Evolutionary conservation across 2,888 invertebrate species (phyloP).

Genomic region (Brachypalpus laphriformis): DNA sequence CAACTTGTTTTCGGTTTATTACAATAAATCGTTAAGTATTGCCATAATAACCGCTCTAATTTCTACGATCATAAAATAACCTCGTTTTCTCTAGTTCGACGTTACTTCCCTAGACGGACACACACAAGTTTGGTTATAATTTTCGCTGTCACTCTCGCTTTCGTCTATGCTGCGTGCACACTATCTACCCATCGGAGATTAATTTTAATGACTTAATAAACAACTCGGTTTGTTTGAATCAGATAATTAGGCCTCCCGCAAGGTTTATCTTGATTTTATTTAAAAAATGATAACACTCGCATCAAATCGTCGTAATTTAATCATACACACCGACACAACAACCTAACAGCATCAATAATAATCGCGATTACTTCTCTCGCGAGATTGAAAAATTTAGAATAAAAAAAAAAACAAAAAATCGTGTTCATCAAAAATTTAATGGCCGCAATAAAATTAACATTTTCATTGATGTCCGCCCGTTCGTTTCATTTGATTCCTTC

Average conservation of each 20-base stretch:
- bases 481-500: slow-evolving; percentile 4
- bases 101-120: background rate
- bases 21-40: no score
- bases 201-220: slow-evolving; percentile 58
- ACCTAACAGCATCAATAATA: slow-evolving; percentile 47
- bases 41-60: background rate
- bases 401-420: slow-evolving; percentile 8
- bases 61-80: background rate
- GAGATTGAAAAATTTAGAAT: slow-evolving; percentile 16
- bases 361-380: slow-evolving; percentile 18
- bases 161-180: background rate
- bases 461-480: slow-evolving; percentile 50
- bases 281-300: slow-evolving; percentile 50
- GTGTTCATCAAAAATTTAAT: slow-evolving; percentile 65
- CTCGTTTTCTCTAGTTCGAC: background rate
- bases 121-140: background rate
- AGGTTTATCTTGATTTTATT: slow-evolving; percentile 51
- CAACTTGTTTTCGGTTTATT: no score
- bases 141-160: slow-evolving; percentile 8
- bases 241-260: slow-evolving; percentile 66
- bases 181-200: slow-evolving; percentile 32
- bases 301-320: slow-evolving; percentile 42
- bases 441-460: slow-evolving; percentile 64
- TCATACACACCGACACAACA: slow-evolving; percentile 25
- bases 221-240: slow-evolving; percentile 49